Conservation (phyloP, 2,797 vertebrate species). For the Carcharodon carcharias region DNA sequence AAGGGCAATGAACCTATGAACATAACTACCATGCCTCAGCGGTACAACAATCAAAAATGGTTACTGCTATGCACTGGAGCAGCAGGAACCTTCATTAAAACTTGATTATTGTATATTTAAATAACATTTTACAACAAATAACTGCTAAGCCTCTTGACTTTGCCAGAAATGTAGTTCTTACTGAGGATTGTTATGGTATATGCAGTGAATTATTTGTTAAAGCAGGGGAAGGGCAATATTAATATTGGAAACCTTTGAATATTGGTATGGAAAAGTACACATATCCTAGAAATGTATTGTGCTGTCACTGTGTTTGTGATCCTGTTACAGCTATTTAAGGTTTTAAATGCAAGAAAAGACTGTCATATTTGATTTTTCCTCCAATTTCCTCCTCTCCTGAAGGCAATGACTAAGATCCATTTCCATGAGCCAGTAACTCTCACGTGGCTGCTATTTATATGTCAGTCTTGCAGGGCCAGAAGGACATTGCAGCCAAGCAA, state of each 20-base stretch:
- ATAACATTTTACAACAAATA: neutral
- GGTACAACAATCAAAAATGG: neutral
- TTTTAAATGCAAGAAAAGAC: neutral
- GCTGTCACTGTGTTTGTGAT: neutral
- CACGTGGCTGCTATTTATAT: neutral
- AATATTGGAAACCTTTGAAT: neutral
- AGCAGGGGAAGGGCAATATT: neutral
- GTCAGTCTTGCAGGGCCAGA: neutral
- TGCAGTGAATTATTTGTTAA: neutral
- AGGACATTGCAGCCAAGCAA: neutral
- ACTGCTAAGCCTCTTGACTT: neutral
- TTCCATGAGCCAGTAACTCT: neutral
- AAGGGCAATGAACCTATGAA: neutral
- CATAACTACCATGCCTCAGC: neutral
- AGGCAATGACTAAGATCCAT: neutral
- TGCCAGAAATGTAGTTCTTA: neutral
- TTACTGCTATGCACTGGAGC: neutral
- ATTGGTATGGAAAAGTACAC: neutral
- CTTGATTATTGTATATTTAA: neutral
- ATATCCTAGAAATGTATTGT: neutral
- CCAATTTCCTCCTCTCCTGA: neutral
- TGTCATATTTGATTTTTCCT: neutral
- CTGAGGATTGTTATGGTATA: neutral
- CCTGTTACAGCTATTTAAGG: neutral
- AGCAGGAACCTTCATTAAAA: constrained; percentile 13